These are phyloP conservation scores for Gobio gobio DNA, from an alignment of 2,113 vertebrate genomes.

Conservation along the genomic window DNA sequence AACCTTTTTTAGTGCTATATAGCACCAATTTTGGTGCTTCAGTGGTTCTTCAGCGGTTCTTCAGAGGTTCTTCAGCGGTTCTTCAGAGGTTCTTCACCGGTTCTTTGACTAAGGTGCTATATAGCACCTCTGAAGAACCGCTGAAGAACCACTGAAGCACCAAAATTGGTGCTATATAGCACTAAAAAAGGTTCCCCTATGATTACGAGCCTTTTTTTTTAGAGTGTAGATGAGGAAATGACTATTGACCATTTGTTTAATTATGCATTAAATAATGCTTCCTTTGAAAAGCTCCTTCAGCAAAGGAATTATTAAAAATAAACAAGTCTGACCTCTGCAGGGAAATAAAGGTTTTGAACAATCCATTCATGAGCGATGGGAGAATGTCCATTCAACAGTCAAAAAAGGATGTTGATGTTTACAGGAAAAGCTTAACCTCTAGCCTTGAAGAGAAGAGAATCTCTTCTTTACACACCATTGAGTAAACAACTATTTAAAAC, in stretches of 20 bases:
- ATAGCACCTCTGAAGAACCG: no score
- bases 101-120: no score
- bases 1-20: no score
- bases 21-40: no score
- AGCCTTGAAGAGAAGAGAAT: slow-evolving; percentile 32
- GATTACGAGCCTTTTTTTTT: no score
- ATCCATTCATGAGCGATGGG: background rate
- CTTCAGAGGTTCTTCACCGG: no score
- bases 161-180: no score
- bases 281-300: background rate
- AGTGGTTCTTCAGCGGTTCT: no score
- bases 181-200: no score
- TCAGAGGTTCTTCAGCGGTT: no score
- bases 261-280: background rate
- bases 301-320: background rate
- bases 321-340: slow-evolving; percentile 20
- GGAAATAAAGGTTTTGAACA: slow-evolving; percentile 4
- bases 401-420: slow-evolving; percentile 22
- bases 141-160: no score
- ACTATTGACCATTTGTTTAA: background rate
- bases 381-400: slow-evolving; percentile 10
- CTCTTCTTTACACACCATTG: slow-evolving; percentile 16
- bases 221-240: no score
- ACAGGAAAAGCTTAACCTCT: slow-evolving; percentile 1
- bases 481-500: slow-evolving; percentile 32